These are phyloP conservation scores for Mesoligia furuncula DNA, from an alignment of 2,888 invertebrate species.

Conservation along the genomic window DNA sequence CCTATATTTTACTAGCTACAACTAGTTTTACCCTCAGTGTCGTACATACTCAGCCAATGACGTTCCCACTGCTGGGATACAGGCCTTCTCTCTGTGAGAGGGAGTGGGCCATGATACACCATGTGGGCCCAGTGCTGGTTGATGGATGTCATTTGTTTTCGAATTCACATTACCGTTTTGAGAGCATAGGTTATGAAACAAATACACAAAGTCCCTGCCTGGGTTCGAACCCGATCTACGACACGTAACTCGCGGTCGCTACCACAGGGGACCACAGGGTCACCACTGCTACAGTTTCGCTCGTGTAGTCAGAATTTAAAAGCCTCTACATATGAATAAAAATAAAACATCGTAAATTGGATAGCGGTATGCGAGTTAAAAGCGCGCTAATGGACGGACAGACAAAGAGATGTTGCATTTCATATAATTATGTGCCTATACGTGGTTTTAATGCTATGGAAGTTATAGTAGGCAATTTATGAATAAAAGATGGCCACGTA, in stretches of 20 bases:
- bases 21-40: background rate
- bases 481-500: conserved; percentile 39
- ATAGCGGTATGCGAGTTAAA: conserved; percentile 16
- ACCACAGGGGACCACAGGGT: background rate
- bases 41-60: background rate
- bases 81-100: no score
- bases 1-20: background rate
- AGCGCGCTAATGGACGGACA: conserved; percentile 40
- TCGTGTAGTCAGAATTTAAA: background rate
- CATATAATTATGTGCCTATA: conserved; percentile 5
- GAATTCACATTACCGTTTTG: background rate
- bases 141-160: no score
- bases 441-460: conserved; percentile 13
- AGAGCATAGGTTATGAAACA: background rate
- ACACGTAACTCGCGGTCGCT: no score
- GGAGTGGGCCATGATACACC: background rate
- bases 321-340: background rate
- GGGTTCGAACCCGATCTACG: no score
- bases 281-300: background rate
- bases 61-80: background rate
- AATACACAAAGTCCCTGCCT: background rate
- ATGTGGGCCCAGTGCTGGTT: no score
- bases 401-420: conserved; percentile 17
- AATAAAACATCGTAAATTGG: conserved; percentile 12
- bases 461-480: conserved; percentile 31